Percentiles rank a stretch among this genome's conserved stretches.
Conservation (phyloP, 2,888 invertebrate genomes). For the Agrilus cyanescens region DNA sequence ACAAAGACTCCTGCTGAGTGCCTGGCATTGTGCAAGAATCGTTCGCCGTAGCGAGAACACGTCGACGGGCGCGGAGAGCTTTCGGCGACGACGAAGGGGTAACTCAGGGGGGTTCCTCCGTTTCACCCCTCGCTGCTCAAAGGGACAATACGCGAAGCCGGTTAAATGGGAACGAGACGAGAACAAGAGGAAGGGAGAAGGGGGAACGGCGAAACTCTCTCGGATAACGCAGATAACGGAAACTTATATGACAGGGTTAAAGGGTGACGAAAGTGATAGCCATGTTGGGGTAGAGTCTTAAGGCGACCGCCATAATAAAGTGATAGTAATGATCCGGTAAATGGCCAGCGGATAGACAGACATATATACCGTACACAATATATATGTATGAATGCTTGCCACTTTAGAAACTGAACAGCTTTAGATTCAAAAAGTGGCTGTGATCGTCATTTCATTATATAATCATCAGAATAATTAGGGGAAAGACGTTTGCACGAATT, state of each 20-base stretch:
- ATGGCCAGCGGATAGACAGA: conserved; percentile 9
- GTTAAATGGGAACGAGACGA: too few relatives aligned
- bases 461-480: too few relatives aligned
- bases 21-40: conserved; percentile 27
- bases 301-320: conserved; percentile 30
- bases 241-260: conserved; percentile 39
- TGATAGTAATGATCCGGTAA: conserved; percentile 23
- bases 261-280: conserved; percentile 39
- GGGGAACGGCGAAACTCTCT: conserved; percentile 10
- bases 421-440: too few relatives aligned
- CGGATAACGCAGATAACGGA: conserved; percentile 30
- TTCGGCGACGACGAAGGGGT: background rate
- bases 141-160: too few relatives aligned
- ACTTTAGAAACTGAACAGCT: too few relatives aligned
- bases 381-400: too few relatives aligned
- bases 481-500: too few relatives aligned
- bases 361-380: background rate
- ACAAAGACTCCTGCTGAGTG: conserved; percentile 32
- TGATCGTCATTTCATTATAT: too few relatives aligned
- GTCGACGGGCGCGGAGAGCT: conserved; percentile 10
- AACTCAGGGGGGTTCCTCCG: too few relatives aligned
- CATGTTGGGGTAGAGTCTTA: conserved; percentile 27
- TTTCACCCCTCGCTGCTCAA: too few relatives aligned
- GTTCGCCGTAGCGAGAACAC: conserved; percentile 21
- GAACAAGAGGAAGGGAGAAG: conserved; percentile 7